Evolutionary conservation across 2,888 invertebrate genomes (phyloP).

Genomic region (Tenthredo amoena): DNA sequence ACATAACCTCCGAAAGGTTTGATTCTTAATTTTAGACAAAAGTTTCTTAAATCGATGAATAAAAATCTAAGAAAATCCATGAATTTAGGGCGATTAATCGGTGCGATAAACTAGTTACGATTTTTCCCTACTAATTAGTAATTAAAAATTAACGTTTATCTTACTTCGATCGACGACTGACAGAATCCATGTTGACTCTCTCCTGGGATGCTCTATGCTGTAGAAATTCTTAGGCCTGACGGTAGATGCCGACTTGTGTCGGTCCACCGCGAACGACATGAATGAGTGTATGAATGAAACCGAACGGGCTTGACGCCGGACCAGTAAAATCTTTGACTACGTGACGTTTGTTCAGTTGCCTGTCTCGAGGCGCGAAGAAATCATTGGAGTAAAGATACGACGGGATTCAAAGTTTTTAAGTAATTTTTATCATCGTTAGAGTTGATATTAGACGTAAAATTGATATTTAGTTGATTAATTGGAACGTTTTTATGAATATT

Average conservation of each 20-base stretch:
- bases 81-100: no score
- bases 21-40: background rate
- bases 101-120: no score
- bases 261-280: background rate
- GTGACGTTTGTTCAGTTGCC: background rate
- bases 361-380: background rate
- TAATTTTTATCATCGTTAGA: background rate
- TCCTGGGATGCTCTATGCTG: background rate
- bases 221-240: background rate
- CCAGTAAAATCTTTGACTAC: background rate
- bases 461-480: background rate
- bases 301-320: background rate
- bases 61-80: no score
- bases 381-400: background rate
- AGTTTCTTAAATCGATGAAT: no score
- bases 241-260: background rate
- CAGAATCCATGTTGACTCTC: constrained; percentile 43
- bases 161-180: constrained; percentile 53
- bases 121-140: background rate
- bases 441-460: background rate
- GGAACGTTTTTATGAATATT: background rate
- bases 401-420: background rate
- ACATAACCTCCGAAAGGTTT: background rate
- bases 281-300: background rate
- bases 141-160: background rate